Percentiles rank a stretch among this genome's conserved stretches.
Evolutionary conservation across 1,140 invertebrate species (phyloP).

Genomic region (Linepithema humile): DNA sequence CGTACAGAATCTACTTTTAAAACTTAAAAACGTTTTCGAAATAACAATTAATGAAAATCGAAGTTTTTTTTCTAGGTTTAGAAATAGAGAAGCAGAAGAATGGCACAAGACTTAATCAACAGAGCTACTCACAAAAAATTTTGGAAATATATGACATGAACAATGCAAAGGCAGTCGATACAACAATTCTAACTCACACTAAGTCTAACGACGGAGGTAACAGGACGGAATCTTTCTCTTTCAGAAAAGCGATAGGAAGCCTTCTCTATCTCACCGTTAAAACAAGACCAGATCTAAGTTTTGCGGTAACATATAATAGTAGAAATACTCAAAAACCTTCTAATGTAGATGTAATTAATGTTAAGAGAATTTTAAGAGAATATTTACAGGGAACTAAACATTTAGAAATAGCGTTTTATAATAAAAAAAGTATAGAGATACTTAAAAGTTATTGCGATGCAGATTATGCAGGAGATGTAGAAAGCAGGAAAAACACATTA

Average conservation of each 20-base stretch:
- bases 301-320: too few species aligned
- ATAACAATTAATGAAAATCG: background rate
- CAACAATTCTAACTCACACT: background rate
- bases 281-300: too few species aligned
- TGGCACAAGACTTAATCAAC: background rate
- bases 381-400: conserved; percentile 66
- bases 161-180: background rate
- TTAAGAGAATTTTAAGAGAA: conserved; percentile 70
- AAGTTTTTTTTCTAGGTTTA: conserved; percentile 16
- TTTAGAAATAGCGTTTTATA: background rate
- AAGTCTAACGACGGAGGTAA: background rate
- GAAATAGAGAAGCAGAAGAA: background rate
- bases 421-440: background rate
- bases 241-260: conserved; percentile 9
- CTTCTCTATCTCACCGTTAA: too few species aligned
- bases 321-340: too few species aligned
- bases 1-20: background rate
- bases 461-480: conserved; percentile 1
- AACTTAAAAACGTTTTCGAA: background rate
- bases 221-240: background rate
- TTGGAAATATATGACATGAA: background rate
- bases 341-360: too few species aligned
- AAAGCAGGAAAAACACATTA: background rate
- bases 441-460: background rate
- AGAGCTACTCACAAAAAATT: background rate